Conservation (phyloP, 1,140 invertebrate species). For the Drosophila kohkoa region DNA sequence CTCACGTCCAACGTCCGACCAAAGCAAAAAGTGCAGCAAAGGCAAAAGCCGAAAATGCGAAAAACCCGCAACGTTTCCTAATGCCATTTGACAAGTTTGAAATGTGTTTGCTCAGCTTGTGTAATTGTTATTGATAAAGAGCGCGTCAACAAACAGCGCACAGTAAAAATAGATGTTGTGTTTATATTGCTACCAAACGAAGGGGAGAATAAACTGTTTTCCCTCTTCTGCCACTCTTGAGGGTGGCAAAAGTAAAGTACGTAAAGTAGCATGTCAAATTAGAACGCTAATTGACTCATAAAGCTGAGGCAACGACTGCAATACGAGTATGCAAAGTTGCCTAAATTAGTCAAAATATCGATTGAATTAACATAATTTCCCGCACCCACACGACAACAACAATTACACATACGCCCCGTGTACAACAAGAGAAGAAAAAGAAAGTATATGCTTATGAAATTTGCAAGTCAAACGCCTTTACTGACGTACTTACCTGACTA, state of each 20-base stretch:
- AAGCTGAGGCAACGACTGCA: conserved; percentile 20
- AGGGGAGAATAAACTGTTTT: too few relatives aligned
- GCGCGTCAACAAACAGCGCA: conserved; percentile 14
- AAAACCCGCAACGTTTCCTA: conserved; percentile 49
- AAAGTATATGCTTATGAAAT: conserved; percentile 23
- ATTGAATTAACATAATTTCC: conserved; percentile 66
- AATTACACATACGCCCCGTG: conserved; percentile 47
- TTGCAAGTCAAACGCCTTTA: conserved; percentile 38
- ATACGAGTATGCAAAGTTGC: conserved; percentile 52
- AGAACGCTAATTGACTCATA: conserved; percentile 67
- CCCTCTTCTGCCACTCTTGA: conserved; percentile 1
- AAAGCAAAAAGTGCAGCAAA: background rate
- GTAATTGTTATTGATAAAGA: conserved; percentile 66
- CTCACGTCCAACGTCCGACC: background rate
- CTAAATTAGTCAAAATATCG: conserved; percentile 61
- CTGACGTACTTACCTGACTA: conserved; percentile 38
- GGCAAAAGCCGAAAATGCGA: conserved; percentile 14
- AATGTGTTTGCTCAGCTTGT: conserved; percentile 66
- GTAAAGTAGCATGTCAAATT: conserved; percentile 67
- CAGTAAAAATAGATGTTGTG: background rate
- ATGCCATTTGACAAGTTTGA: conserved; percentile 67
- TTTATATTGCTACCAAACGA: background rate
- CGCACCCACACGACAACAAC: background rate
- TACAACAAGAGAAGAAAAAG: background rate
- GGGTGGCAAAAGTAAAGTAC: conserved; percentile 2